Conservation (phyloP, 1,140 invertebrate species). For the Sesamia nonagrioides region DNA sequence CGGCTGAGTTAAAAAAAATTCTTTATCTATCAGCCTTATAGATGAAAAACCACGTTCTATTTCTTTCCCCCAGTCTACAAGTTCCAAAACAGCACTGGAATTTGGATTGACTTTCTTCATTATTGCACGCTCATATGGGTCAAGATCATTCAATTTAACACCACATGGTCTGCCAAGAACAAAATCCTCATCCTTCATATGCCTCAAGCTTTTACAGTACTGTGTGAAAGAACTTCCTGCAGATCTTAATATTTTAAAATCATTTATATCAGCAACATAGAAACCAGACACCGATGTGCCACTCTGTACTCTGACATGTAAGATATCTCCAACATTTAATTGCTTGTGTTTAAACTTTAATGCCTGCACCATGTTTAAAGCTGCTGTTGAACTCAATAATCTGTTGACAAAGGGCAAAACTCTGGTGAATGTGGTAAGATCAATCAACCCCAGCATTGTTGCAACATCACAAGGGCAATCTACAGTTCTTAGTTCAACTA, state of each 20-base stretch:
- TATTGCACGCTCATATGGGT: slow-evolving; percentile 18
- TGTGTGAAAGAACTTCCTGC: slow-evolving; percentile 18
- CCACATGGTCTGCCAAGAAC: not conserved
- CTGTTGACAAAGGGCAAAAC: slow-evolving; percentile 19
- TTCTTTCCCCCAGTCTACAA: slow-evolving; percentile 26
- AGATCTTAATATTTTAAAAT: slow-evolving; percentile 38
- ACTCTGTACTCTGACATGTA: slow-evolving; percentile 48
- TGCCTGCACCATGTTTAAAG: not conserved
- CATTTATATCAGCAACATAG: slow-evolving; percentile 48
- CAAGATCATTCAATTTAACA: not conserved
- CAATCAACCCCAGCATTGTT: slow-evolving; percentile 49
- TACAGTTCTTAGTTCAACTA: slow-evolving; percentile 49
- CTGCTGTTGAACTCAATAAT: not conserved
- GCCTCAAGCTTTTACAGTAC: not conserved
- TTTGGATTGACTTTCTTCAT: not conserved
- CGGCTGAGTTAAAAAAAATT: not conserved
- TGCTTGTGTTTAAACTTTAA: slow-evolving; percentile 43
- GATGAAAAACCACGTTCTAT: not conserved
- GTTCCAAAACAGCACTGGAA: not conserved
- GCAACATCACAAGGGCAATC: slow-evolving; percentile 53
- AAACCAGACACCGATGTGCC: slow-evolving; percentile 47
- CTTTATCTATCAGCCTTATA: not conserved
- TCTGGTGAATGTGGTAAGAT: slow-evolving; percentile 39
- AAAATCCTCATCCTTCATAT: not conserved
- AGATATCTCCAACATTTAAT: slow-evolving; percentile 34